A percentile compares a stretch with the other conserved stretches of the same genome.
Evolutionary conservation across 2,113 vertebrate species (phyloP).

Genomic region (Catharus bicknelli): DNA sequence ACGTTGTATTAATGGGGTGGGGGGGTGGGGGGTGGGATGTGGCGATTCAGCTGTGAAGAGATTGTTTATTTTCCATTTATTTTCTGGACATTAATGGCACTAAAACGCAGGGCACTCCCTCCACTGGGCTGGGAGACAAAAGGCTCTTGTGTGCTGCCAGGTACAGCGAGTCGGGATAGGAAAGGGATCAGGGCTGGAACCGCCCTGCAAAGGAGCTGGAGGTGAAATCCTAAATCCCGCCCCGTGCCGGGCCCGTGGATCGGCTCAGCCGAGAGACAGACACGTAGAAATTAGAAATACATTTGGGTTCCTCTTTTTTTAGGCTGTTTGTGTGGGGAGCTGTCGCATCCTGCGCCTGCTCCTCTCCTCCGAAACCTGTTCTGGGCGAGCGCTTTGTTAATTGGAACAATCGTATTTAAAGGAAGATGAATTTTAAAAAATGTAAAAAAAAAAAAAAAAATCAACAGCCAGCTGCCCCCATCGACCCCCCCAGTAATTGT

Average conservation of each 20-base stretch:
- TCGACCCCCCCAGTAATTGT: background rate
- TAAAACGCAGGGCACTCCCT: background rate
- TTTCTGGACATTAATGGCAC: background rate
- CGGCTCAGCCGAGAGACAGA: background rate
- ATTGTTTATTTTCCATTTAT: background rate
- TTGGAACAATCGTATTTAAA: slow-evolving; percentile 58
- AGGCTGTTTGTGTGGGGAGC: background rate
- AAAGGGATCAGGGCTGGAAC: background rate
- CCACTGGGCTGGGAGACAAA: background rate
- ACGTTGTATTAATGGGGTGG: accelerated
- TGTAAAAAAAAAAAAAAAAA: background rate
- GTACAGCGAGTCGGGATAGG: accelerated
- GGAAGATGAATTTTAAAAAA: slow-evolving; percentile 49
- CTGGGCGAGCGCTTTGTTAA: slow-evolving; percentile 18
- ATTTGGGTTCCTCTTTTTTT: background rate
- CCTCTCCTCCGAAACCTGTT: background rate
- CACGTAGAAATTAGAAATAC: background rate
- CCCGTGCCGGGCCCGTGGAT: accelerated
- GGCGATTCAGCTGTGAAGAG: background rate
- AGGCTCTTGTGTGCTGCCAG: background rate
- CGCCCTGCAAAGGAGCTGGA: accelerated
- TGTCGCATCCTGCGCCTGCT: background rate
- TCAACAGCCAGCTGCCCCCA: slow-evolving; percentile 45
- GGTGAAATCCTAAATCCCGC: background rate
- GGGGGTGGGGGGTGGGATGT: accelerated